Evolutionary conservation across 2,113 vertebrate species (phyloP), one percentile per base, ranked within the genome.

Genomic region (Copsychus sechellarum): DNA sequence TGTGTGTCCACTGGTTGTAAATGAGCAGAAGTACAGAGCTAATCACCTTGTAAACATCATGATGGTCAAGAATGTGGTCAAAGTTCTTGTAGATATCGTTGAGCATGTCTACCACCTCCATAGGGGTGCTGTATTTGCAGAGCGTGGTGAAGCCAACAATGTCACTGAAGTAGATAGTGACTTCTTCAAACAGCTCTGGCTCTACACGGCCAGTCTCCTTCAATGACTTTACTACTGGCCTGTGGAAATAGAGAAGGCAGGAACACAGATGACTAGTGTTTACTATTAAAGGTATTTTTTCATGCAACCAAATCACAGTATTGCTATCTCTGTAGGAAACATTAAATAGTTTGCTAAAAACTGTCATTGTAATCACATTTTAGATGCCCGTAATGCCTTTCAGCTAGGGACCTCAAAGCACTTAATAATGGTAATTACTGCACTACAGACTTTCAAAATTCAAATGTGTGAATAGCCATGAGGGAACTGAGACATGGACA

Each of bases 81-180:
- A 99, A 99, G 95, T 98, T 99, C 97, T 99, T 99, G 97, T 99
- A 99, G 98, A 99, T 98, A 93, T 99, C 98, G 5, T 99, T 99
- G 51, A 99, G 98, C 99, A 99, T 99, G 98, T 99, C 98, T 47
- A 99, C 99, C 97, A 99, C 99, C 96, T 99, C 99, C 98, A 99
- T 99, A 88, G 99, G 99, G 5, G 99, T 99, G 98, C 99, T 99
- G 97, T 99, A 99, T 96, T 99, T 99, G 98, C 99, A 99, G 80
- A 99, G 98, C 1, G 99, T 99, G 58, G 99, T 99, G 97, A 99
- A 99, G 40, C 99, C 99, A 72, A 99, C 99, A 36, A 99, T 99
- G 96, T 99, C 99, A 58, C 99, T 99, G 97, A 99, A 99, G 93
- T 99, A 99, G 90, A 99, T 98, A 28, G 99, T 99, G 81, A 99